Conservation (phyloP, 2,797 vertebrate species). For the Poecilia velifera region DNA sequence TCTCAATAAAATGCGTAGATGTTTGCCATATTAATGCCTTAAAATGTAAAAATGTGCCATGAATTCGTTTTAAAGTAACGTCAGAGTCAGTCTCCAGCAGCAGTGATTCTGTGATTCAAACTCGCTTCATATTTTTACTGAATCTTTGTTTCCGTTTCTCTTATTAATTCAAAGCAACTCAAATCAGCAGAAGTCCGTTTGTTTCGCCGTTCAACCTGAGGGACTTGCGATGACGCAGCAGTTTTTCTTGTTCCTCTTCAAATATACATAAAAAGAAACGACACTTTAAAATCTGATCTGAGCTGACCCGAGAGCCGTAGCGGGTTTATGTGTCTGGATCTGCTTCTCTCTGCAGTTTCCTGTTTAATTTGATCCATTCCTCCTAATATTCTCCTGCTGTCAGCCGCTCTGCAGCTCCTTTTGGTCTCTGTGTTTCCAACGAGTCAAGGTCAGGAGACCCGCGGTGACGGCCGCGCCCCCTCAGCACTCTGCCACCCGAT, state of each 20-base stretch:
- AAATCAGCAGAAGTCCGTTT: conserved; percentile 27
- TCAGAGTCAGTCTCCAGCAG: background rate
- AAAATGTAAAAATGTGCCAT: background rate
- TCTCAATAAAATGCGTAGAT: background rate
- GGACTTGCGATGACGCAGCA: conserved; percentile 33
- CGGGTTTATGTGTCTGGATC: conserved; percentile 33
- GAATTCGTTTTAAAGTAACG: background rate
- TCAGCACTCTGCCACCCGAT: conserved; percentile 59
- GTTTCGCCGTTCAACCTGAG: conserved; percentile 15
- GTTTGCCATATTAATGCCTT: background rate
- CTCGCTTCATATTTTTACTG: background rate
- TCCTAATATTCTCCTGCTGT: conserved; percentile 36
- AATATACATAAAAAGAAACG: conserved; percentile 23
- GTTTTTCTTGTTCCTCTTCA: conserved; percentile 13
- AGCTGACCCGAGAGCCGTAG: conserved; percentile 15
- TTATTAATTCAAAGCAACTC: conserved; percentile 8
- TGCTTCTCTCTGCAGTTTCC: conserved; percentile 37
- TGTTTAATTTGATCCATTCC: conserved; percentile 51
- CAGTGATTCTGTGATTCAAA: background rate
- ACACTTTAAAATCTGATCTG: conserved; percentile 28
- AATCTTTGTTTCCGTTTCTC: background rate
- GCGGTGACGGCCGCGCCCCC: conserved; percentile 54
- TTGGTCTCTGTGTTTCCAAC: conserved; percentile 30
- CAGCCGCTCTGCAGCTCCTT: conserved; percentile 20
- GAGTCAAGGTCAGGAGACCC: conserved; percentile 67